Evolutionary conservation across 35 echinoderm and acorn worm genomes (phyloP).

Genomic region (Eucidaris tribuloides): DNA sequence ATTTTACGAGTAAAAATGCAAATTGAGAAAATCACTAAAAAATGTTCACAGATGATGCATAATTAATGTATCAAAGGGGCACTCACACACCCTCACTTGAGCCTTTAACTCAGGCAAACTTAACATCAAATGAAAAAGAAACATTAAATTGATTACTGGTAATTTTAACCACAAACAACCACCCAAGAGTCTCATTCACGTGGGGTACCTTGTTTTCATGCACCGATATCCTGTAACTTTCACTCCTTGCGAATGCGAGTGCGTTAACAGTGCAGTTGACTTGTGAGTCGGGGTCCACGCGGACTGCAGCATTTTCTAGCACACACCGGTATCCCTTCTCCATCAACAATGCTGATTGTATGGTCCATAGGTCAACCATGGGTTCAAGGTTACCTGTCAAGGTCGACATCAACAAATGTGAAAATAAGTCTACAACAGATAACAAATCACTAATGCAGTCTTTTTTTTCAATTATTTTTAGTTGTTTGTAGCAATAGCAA

Average conservation of each 20-base stretch:
- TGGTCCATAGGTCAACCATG: slow-evolving; percentile 24
- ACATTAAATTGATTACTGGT: too few relatives aligned
- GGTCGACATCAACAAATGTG: not conserved
- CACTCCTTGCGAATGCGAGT: not conserved
- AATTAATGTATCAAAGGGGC: too few relatives aligned
- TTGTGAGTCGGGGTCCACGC: not conserved
- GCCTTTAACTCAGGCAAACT: too few relatives aligned
- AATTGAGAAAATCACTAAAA: too few relatives aligned
- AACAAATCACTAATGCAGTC: not conserved
- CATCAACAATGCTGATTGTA: slow-evolving; percentile 22
- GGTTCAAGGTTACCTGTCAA: slow-evolving; percentile 9
- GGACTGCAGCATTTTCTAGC: not conserved
- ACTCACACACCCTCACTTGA: too few relatives aligned
- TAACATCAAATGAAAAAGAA: too few relatives aligned
- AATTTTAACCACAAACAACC: too few relatives aligned
- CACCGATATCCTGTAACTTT: slow-evolving; percentile 15
- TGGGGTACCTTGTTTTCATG: not conserved
- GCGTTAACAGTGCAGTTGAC: not conserved
- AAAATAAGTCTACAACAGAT: not conserved
- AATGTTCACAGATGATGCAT: too few relatives aligned
- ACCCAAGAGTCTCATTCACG: too few relatives aligned
- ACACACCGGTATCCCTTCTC: slow-evolving; percentile 30
- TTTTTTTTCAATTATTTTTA: not conserved
- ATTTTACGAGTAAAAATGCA: too few relatives aligned
- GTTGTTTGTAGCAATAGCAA: too few relatives aligned